Conservation (phyloP, 2,888 invertebrate species). For the Pseudanteris insignis region DNA sequence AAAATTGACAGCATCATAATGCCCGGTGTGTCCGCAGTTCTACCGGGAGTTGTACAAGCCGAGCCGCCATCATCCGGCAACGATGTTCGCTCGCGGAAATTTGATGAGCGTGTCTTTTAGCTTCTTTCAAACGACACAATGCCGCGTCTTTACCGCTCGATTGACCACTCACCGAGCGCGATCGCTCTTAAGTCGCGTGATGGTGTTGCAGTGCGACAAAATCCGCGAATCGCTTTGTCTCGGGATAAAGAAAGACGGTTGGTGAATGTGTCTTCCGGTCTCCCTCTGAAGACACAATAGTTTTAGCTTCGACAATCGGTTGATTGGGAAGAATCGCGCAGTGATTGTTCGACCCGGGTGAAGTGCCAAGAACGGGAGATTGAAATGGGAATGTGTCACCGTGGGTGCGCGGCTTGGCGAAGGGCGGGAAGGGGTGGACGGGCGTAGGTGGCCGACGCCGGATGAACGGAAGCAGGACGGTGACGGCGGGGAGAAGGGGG, state of each 20-base stretch:
- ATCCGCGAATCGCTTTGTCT: constrained; percentile 10
- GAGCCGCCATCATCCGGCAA: constrained; percentile 6
- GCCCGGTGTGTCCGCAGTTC: constrained; percentile 8
- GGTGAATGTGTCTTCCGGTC: constrained; percentile 41
- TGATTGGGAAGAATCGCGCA: constrained; percentile 63
- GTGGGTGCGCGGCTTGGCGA: too few relatives aligned
- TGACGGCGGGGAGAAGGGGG: constrained; percentile 24
- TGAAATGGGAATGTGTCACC: constrained; percentile 51
- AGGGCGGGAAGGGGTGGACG: background rate
- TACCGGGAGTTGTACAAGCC: constrained; percentile 7
- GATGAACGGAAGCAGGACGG: constrained; percentile 34
- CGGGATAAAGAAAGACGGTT: constrained; percentile 24
- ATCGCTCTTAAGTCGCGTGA: constrained; percentile 37
- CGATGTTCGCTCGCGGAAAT: constrained; percentile 38
- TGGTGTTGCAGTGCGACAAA: constrained; percentile 30
- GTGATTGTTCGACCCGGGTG: constrained; percentile 55
- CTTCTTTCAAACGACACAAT: constrained; percentile 52
- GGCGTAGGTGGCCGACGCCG: constrained; percentile 7
- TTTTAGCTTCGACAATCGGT: constrained; percentile 61
- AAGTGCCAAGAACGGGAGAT: constrained; percentile 48
- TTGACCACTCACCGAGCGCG: constrained; percentile 50
- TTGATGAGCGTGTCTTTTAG: constrained; percentile 55
- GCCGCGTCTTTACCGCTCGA: constrained; percentile 54
- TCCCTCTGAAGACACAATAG: constrained; percentile 56
- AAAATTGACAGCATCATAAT: constrained; percentile 28